Percentiles rank a stretch among this genome's conserved stretches.
Conservation (phyloP, 2,888 invertebrate species). For the Carcina quercana region DNA sequence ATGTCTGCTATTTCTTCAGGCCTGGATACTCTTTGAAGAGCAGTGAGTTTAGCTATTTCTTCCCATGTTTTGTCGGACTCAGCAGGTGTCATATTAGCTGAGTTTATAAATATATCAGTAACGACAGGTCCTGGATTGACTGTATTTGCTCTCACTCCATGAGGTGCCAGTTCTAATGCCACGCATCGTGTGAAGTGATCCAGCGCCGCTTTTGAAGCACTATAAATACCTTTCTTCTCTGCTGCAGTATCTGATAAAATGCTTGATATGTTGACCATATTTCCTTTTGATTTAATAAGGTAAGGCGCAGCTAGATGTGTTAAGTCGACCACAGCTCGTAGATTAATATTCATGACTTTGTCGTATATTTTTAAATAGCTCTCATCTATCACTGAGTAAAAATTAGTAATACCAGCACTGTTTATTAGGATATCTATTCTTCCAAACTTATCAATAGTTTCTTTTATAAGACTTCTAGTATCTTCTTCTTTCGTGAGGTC, state of each 20-base stretch:
- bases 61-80: constrained; percentile 56
- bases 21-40: constrained; percentile 15
- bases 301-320: constrained; percentile 18
- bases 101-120: constrained; percentile 17
- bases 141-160: constrained; percentile 78
- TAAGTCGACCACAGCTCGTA: constrained; percentile 17
- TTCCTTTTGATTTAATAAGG: constrained; percentile 18
- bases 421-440: constrained; percentile 24
- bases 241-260: constrained; percentile 9
- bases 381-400: constrained; percentile 8
- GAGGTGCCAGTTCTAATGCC: constrained; percentile 76
- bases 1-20: constrained; percentile 25
- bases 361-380: constrained; percentile 17
- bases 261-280: constrained; percentile 21
- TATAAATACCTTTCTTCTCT: constrained; percentile 9
- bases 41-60: constrained; percentile 3
- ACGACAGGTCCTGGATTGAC: constrained; percentile 82
- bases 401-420: constrained; percentile 17
- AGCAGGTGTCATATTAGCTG: constrained; percentile 46
- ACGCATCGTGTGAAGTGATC: constrained; percentile 82
- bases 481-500: constrained; percentile 20
- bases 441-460: constrained; percentile 18
- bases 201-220: constrained; percentile 44
- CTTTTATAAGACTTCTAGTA: constrained; percentile 14
- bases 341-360: constrained; percentile 17